Evolutionary conservation across 2,113 vertebrate genomes (phyloP).

Genomic region (Pantherophis guttatus): DNA sequence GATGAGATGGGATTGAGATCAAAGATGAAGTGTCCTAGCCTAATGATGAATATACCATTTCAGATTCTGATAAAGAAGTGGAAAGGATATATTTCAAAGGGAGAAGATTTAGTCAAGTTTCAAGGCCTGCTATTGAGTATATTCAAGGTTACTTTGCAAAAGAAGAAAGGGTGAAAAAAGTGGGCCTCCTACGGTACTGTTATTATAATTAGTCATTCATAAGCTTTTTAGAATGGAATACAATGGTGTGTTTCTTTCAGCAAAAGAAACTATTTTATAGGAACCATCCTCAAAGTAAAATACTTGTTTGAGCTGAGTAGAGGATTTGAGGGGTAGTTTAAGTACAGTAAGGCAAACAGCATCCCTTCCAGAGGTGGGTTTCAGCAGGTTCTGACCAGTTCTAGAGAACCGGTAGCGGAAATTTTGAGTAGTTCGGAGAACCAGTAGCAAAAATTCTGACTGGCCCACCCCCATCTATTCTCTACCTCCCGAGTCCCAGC

Average conservation of each 20-base stretch:
- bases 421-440: too few relatives aligned
- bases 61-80: too few relatives aligned
- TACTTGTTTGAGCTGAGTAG: neutral
- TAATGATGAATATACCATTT: neutral
- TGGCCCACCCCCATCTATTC: too few relatives aligned
- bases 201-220: neutral
- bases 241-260: neutral
- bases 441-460: too few relatives aligned
- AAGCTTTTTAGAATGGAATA: neutral
- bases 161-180: neutral
- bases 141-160: neutral
- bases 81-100: neutral
- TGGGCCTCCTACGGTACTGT: neutral
- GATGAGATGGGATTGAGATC: neutral
- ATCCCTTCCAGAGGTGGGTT: neutral
- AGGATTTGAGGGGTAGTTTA: neutral
- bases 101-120: neutral
- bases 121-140: neutral
- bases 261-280: neutral
- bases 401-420: too few relatives aligned
- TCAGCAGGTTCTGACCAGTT: too few relatives aligned
- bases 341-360: neutral
- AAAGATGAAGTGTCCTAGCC: neutral
- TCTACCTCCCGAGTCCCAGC: too few relatives aligned
- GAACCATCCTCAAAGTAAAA: neutral